These are phyloP conservation scores for Oncorhynchus kisutch DNA, from an alignment of 2,113 vertebrate genomes.

Conservation along the genomic window DNA sequence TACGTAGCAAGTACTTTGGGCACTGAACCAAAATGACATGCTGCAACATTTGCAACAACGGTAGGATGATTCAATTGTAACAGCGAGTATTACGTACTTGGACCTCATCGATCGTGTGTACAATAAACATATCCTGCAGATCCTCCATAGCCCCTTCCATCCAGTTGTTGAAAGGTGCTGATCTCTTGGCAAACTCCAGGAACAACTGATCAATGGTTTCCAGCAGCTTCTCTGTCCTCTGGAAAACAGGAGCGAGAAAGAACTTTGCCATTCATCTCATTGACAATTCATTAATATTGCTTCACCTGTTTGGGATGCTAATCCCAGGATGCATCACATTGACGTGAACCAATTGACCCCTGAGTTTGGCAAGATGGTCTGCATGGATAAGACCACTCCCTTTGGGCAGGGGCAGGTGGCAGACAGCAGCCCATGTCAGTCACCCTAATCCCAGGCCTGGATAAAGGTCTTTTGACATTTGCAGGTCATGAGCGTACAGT, in stretches of 20 bases:
- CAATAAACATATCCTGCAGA: conserved; percentile 83
- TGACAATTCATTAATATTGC: conserved; percentile 27
- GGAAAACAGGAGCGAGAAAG: conserved; percentile 17
- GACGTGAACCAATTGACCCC: conserved; percentile 41
- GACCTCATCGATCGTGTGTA: conserved; percentile 92
- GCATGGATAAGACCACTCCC: conserved; percentile 11
- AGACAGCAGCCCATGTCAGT: conserved; percentile 57
- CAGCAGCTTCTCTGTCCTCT: conserved; percentile 79
- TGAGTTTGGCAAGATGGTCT: conserved; percentile 22
- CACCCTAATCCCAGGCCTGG: conserved; percentile 61
- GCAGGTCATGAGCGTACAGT: conserved; percentile 37
- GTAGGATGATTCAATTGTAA: no score
- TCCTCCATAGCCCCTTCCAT: conserved; percentile 82
- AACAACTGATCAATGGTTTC: conserved; percentile 82
- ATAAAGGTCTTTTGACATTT: conserved; percentile 55
- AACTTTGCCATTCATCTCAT: not conserved
- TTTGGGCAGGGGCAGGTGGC: conserved; percentile 19
- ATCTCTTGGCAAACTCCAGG: conserved; percentile 80
- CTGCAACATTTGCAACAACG: no score
- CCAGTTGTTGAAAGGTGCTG: conserved; percentile 82
- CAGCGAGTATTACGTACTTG: conserved; percentile 75
- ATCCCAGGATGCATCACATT: conserved; percentile 34
- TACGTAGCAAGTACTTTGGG: no score
- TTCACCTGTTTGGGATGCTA: conserved; percentile 39
- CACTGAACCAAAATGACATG: no score